A percentile compares a stretch with the other conserved stretches of the same genome.
Conservation (phyloP, 1,140 invertebrate species). For the Euschistus heros region DNA sequence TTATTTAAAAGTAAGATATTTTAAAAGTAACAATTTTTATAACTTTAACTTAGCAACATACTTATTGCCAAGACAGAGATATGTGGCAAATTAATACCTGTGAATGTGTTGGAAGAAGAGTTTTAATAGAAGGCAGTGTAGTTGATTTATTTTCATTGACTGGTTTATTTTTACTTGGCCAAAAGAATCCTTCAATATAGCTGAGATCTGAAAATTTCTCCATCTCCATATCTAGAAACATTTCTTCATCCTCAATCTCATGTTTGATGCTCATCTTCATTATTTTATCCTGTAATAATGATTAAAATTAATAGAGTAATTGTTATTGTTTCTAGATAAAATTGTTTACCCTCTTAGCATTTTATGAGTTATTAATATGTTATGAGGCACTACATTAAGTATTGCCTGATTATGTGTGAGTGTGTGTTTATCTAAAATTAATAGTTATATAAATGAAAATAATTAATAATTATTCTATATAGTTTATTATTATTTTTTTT, state of each 20-base stretch:
- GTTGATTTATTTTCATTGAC: not conserved
- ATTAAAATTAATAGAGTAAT: not conserved
- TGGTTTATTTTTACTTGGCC: constrained; percentile 1
- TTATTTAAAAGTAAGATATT: no score
- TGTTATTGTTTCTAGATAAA: not conserved
- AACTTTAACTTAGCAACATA: no score
- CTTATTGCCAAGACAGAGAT: no score
- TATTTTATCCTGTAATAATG: not conserved
- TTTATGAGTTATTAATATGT: no score
- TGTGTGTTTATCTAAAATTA: no score
- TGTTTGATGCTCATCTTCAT: constrained; percentile 3
- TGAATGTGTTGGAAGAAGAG: not conserved
- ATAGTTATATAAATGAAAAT: no score
- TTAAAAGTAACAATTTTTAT: no score
- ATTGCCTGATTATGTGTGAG: no score
- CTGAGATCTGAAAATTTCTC: constrained; percentile 15
- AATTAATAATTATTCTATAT: no score
- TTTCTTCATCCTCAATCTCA: constrained; percentile 10
- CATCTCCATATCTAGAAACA: constrained; percentile 20
- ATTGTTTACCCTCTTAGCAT: no score
- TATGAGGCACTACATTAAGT: no score
- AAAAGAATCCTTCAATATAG: not conserved
- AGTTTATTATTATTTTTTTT: no score
- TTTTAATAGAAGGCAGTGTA: not conserved
- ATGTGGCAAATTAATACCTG: not conserved